Evolutionary conservation across 1,140 invertebrate genomes (phyloP).

Genomic region (Dryas iulia): DNA sequence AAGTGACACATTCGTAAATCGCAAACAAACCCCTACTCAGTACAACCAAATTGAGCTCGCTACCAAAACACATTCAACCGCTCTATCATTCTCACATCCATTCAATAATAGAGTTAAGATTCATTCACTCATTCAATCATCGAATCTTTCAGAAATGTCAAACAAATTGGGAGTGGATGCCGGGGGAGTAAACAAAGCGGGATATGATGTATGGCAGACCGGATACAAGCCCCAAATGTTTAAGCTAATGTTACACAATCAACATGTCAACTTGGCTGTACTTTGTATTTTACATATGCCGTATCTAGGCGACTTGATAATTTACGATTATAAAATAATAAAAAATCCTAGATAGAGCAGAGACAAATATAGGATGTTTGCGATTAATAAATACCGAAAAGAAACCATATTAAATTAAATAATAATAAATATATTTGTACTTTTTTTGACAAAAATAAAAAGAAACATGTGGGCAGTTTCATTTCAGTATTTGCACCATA

Average conservation of each 20-base stretch:
- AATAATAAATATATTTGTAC: too few relatives aligned
- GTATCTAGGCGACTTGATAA: not conserved
- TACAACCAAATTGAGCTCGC: conserved; percentile 72
- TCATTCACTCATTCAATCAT: conserved; percentile 23
- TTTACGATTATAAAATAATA: not conserved
- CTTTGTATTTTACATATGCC: conserved; percentile 31
- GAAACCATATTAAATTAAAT: conserved; percentile 8
- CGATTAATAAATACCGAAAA: conserved; percentile 24
- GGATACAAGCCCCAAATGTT: not conserved
- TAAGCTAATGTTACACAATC: not conserved
- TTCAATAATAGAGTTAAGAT: too few relatives aligned
- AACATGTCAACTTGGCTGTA: conserved; percentile 69
- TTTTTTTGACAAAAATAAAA: too few relatives aligned
- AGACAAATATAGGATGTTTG: conserved; percentile 36
- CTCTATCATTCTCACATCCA: conserved; percentile 17
- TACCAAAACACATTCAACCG: conserved; percentile 23
- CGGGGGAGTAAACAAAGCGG: conserved; percentile 55
- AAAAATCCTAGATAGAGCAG: conserved; percentile 28
- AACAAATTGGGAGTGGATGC: conserved; percentile 50
- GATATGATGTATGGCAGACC: conserved; percentile 23
- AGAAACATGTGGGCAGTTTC: not conserved
- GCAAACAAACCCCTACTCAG: conserved; percentile 63
- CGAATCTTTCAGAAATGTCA: conserved; percentile 30
- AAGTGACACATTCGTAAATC: conserved; percentile 46
- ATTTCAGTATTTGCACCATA: conserved; percentile 8